These are phyloP conservation scores for Semaprochilodus insignis DNA, from an alignment of 2,797 vertebrate genomes.

Conservation along the genomic window DNA sequence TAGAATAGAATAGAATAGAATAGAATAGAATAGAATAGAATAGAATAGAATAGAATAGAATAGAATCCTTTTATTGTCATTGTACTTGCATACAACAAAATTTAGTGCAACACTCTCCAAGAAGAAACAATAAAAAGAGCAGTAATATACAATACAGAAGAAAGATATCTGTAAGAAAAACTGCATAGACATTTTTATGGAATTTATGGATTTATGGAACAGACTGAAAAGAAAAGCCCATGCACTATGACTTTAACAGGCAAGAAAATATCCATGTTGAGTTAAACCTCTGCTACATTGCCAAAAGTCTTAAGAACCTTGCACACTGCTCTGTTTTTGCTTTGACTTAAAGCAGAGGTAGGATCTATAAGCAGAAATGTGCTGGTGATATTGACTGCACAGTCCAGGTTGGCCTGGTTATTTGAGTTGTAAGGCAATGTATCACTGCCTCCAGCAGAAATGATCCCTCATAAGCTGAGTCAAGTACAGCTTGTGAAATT, in stretches of 20 bases:
- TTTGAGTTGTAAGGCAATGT: background rate
- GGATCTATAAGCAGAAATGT: background rate
- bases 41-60: too few species aligned
- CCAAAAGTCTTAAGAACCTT: background rate
- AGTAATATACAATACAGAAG: too few species aligned
- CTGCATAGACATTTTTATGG: background rate
- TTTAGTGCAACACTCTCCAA: too few species aligned
- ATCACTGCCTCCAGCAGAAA: conserved; percentile 9
- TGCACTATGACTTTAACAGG: background rate
- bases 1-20: too few species aligned
- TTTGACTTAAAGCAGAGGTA: background rate
- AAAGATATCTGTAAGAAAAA: background rate
- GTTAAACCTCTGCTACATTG: too few species aligned
- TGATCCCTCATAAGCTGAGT: background rate
- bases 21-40: too few species aligned
- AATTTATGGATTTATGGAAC: too few species aligned
- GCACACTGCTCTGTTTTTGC: background rate
- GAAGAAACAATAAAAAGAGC: background rate
- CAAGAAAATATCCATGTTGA: background rate
- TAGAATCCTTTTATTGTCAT: too few species aligned
- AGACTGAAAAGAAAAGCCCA: background rate
- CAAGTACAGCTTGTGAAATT: background rate
- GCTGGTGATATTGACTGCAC: background rate
- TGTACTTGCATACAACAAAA: too few species aligned
- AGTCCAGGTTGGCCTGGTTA: background rate